Percentiles rank a stretch among this genome's conserved stretches.
Conservation (phyloP, 1,140 invertebrate species). For the Mercenaria mercenaria region DNA sequence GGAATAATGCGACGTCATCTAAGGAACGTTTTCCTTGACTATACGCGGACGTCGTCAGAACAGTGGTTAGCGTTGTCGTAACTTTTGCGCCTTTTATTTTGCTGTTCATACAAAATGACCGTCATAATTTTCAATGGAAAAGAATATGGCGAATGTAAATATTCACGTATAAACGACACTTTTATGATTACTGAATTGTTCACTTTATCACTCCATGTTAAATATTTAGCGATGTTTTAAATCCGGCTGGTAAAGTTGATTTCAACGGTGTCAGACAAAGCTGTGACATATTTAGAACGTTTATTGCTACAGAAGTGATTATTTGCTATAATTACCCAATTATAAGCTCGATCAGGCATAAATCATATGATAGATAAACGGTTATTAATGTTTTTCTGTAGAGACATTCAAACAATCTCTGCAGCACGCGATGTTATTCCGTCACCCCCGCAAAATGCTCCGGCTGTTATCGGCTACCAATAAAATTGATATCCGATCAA, state of each 20-base stretch:
- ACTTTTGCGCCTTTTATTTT: too few species aligned
- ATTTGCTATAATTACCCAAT: slow-evolving; percentile 28
- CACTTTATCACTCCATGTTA: not conserved
- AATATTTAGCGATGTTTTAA: not conserved
- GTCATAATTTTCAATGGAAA: too few species aligned
- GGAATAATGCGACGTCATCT: too few species aligned
- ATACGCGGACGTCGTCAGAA: too few species aligned
- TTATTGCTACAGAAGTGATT: slow-evolving; percentile 1
- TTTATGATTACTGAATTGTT: too few species aligned
- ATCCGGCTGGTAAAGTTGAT: not conserved
- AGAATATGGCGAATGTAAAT: too few species aligned
- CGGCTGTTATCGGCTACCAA: slow-evolving; percentile 6
- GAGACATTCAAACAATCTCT: not conserved
- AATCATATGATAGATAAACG: not conserved
- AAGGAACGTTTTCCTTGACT: too few species aligned
- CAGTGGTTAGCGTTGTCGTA: too few species aligned
- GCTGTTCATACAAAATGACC: too few species aligned
- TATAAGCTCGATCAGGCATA: not conserved
- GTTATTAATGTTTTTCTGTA: slow-evolving; percentile 8
- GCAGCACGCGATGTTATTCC: slow-evolving; percentile 7
- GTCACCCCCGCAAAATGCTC: slow-evolving; percentile 6
- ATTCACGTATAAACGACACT: too few species aligned
- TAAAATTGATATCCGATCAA: slow-evolving; percentile 16
- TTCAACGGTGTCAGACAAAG: not conserved
- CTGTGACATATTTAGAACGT: not conserved